Evolutionary conservation across 2,888 invertebrate species (phyloP).

Genomic region (Cephonodes hylas): DNA sequence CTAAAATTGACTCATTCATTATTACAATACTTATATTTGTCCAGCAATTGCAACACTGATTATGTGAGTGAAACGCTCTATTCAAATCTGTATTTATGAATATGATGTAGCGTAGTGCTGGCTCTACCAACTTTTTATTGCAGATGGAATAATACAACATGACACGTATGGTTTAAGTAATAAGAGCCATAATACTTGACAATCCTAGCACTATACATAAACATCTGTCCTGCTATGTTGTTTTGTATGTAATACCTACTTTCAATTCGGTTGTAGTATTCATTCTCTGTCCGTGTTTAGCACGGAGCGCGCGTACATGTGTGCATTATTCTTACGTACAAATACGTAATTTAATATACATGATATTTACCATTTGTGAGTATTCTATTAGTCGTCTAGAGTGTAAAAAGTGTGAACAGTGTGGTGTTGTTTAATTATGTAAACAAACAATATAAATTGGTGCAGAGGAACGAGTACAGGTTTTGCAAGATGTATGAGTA

Average conservation of each 20-base stretch:
- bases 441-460: conserved; percentile 46
- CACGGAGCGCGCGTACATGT: conserved; percentile 48
- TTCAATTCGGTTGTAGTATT: conserved; percentile 59
- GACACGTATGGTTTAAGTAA: conserved; percentile 12
- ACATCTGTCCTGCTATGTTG: conserved; percentile 48
- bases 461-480: conserved; percentile 55
- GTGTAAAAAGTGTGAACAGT: conserved; percentile 39
- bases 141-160: conserved; percentile 16
- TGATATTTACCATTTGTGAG: conserved; percentile 27
- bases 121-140: conserved; percentile 16
- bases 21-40: neutral
- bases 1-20: neutral
- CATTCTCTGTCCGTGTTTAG: conserved; percentile 57
- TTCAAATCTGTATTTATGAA: conserved; percentile 13
- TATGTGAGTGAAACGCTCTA: conserved; percentile 14
- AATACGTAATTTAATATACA: conserved; percentile 29
- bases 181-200: conserved; percentile 8
- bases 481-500: conserved; percentile 69
- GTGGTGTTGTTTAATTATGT: conserved; percentile 47
- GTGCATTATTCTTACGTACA: conserved; percentile 34
- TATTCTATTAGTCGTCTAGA: conserved; percentile 27
- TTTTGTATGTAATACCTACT: conserved; percentile 54
- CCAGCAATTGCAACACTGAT: conserved; percentile 16
- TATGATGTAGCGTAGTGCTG: conserved; percentile 14
- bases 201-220: conserved; percentile 25